Conservation (phyloP, 2,797 vertebrate species). For the Rhabdomys pumilio region DNA sequence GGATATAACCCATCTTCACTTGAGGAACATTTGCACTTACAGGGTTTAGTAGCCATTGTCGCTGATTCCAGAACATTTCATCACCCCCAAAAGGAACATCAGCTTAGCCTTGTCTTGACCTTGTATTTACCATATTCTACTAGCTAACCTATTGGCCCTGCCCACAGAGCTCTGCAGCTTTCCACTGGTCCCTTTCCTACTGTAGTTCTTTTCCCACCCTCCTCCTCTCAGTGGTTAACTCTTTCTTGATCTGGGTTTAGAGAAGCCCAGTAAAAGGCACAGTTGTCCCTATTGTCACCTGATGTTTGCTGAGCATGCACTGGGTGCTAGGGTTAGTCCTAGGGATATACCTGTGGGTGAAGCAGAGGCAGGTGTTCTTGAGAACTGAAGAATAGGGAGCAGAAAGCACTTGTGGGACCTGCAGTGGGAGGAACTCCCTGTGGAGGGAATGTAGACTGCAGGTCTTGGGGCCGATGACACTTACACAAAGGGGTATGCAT, state of each 20-base stretch:
- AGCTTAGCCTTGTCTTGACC: background rate
- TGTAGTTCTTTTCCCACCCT: background rate
- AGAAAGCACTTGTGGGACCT: background rate
- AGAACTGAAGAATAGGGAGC: background rate
- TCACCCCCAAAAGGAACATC: no score
- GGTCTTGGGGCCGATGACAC: background rate
- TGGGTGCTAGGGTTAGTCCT: background rate
- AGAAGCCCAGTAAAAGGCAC: background rate
- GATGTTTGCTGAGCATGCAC: background rate
- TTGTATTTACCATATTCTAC: background rate
- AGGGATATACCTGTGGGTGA: background rate
- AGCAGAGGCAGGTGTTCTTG: background rate
- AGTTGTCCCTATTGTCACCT: background rate
- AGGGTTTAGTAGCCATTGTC: background rate
- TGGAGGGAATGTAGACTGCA: no score
- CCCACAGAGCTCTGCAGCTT: background rate
- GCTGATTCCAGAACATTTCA: background rate
- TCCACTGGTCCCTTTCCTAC: background rate
- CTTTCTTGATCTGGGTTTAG: slow-evolving; percentile 15
- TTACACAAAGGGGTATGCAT: background rate
- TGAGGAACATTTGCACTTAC: background rate
- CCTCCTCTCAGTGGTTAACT: background rate
- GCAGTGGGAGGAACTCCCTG: background rate
- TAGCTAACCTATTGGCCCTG: background rate
- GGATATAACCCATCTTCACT: background rate